These are phyloP conservation scores for Meloe dianella DNA, from an alignment of 2,888 invertebrate genomes.

Conservation along the genomic window DNA sequence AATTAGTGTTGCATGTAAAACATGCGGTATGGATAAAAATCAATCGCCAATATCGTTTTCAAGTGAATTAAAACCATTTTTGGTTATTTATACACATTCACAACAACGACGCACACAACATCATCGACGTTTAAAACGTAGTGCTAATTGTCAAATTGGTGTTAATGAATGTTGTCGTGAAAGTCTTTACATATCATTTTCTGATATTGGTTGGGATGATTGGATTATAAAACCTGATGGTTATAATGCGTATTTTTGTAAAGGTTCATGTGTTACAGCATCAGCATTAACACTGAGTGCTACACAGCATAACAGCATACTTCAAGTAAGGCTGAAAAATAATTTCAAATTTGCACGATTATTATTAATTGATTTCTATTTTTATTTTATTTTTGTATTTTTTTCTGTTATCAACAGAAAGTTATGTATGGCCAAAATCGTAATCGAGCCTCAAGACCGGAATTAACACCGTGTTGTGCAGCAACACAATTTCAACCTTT, in stretches of 20 bases:
- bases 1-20: conserved; percentile 78
- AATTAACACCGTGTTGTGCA: conserved; percentile 84
- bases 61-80: conserved; percentile 74
- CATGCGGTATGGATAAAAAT: conserved; percentile 71
- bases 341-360: no score
- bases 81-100: conserved; percentile 79
- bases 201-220: conserved; percentile 85
- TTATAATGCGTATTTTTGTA: conserved; percentile 88
- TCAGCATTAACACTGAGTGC: conserved; percentile 72
- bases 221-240: conserved; percentile 85
- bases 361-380: no score
- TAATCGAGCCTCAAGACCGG: conserved; percentile 58
- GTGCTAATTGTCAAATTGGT: conserved; percentile 72
- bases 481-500: conserved; percentile 82
- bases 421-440: conserved; percentile 66
- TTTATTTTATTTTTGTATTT: conserved; percentile 5
- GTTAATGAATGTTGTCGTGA: conserved; percentile 83
- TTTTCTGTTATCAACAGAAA: conserved; percentile 64
- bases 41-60: conserved; percentile 74
- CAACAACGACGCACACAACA: conserved; percentile 63
- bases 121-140: conserved; percentile 58
- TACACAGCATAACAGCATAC: conserved; percentile 73
- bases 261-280: conserved; percentile 78
- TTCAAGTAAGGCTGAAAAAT: conserved; percentile 68
- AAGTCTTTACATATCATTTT: conserved; percentile 81